Base-by-base conservation (phyloP, 2,888 invertebrate species). In the Carcina quercana region DNA sequence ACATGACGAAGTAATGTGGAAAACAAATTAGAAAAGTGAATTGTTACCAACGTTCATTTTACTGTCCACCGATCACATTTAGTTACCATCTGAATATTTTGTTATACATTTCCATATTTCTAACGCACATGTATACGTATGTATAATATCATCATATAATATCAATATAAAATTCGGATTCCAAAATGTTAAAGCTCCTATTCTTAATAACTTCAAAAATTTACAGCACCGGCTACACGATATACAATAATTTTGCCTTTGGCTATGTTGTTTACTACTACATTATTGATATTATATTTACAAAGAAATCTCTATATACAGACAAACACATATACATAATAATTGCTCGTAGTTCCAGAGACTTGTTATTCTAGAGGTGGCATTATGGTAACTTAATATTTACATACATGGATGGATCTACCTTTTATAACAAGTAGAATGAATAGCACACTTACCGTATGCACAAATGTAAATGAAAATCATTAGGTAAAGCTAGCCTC, bases 191-290 rank as follows among this genome's bases (percentile, higher is more conserved):
- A 74, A 75, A 72, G 70, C 73, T 72, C 64, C 60, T 63, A 59
- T 62, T 59, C 44, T 60, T 60, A 55, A 56, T 26, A 29, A 12
- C 11, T 27, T 32, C 28, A 60, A 65, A 59, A 47, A 58, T 53
- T 53, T 58, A 68, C 73, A 82, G 75, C 79, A 82, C 78, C 78
- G 10, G 57, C 62, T 60, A 58, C 57, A 59, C 72, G 64, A 73
- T 65, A 63, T 65, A 56, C 3, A 20, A 48, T 45, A 58, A 57
- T n/a, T 61, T 62, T 68, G 78, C 79, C 80, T 80, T 79, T 76
- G 79, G 79, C 79, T 75, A 63, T 73, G 58, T 62, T 64, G 40
- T 44, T 47, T 32, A 47, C 48, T 42, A 44, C 37, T 47, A 45
- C 37, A 38, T 42, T 50, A 32, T 52, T 53, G 74, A 74, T 71